Evolutionary conservation across 2,797 vertebrate genomes (phyloP), one percentile per base, ranked within the genome.

Genomic region (Hippocampus kuda): DNA sequence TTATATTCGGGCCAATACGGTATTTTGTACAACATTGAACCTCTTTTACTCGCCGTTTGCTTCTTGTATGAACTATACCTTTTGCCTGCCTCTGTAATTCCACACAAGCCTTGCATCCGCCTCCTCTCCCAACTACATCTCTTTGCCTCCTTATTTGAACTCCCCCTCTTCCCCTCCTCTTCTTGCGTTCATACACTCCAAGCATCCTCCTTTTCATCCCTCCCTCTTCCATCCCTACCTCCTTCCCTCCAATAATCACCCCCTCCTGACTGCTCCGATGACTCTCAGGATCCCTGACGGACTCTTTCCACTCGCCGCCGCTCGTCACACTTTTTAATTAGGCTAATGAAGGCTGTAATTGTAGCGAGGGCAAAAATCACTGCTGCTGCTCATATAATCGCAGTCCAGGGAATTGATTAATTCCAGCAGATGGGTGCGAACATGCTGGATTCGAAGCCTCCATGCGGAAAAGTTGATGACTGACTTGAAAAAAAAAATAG

Each of bases 301-400:
- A 18, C 27, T 72, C 66, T 68, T 60, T 77, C 56, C 72, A 70
- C 30, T 57, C 51, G 42, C 56, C 57, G 73, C 42, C 72, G 70
- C 63, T 59, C 66, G 61, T 79, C 72, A 30, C 68, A 41, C 64
- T 60, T 77, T 74, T 68, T 79, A 79, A 77, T 81, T 78, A 72
- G 69, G 60, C 70, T 70, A 67, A 77, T 71, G 57, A 77, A 69
- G 13, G 18, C 44, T 49, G 46, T 72, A 71, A 74, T 72, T 70
- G 70, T 57, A n/a, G 41, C 65, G 10, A 24, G 15, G 27, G 44
- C 61, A 2, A 63, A 61, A 46, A 59, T 27, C 26, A 30, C 1
- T 22, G 30, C 10, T 0, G 12, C 13, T 30, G 65, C 38, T 70
- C 18, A 6, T n/a, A 11, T 57, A 53, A 67, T 66, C 4, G 0